Base-by-base conservation (phyloP, 2,888 invertebrate genomes). In the Drosophila subsilvestris region DNA sequence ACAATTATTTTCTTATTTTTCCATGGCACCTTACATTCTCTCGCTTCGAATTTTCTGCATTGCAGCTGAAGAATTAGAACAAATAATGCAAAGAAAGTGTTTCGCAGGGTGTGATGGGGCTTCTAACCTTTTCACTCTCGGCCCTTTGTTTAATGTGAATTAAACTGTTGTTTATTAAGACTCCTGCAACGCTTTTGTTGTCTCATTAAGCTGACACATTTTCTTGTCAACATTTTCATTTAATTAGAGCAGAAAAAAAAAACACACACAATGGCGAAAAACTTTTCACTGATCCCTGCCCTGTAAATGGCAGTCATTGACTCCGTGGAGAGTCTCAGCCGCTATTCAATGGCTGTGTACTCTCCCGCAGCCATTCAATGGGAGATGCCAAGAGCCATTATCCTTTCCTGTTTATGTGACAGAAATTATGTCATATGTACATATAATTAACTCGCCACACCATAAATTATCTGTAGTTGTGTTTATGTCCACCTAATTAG, bases 141-240 rank as follows among this genome's bases (percentile, higher is more conserved):
- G 7, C 14, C 9, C 7, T 14, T 37, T 37, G 37, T 37, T 45
- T 45, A 20, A 18, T 51, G 22, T 44, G 45, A 48, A 17, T 42
- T 12, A 56, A 25, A 25, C 14, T 12, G 48, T 56, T 44, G 60
- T 60, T 60, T 60, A 45, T 44, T 18, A 54, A 60, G 45, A 60
- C 14, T 45, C 22, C 14, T 20, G 44, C 29, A 29, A 3, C 42
- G 12, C 25, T 17, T 27, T 47, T 72, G 70, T 71, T 71, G 73
- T 73, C 70, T 73, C 70, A 71, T 71, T 71, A 71, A n/a, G 51
- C 47, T 54, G 54, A 71, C 68, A 67, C 51, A 53, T 44, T 66
- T 63, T 43, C 60, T 42, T 44, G 32, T 22, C 25, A 37, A 25
- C 59, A 10, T 50, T 37, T 63, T 53, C 25, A 17, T 10, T 42